Conservation (phyloP, 2,113 vertebrate species). For the Cyanistes caeruleus region DNA sequence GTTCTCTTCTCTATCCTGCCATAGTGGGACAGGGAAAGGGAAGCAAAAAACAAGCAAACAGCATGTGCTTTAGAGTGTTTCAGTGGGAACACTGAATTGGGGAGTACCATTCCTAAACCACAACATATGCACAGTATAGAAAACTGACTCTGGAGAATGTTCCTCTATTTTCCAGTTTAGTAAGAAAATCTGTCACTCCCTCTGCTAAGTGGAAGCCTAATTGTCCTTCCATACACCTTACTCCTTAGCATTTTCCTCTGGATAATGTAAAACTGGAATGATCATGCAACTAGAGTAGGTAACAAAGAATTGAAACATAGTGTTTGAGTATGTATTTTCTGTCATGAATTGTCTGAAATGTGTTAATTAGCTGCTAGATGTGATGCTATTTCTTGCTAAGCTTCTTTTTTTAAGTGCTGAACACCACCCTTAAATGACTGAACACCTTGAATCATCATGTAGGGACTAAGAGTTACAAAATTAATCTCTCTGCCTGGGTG, state of each 20-base stretch:
- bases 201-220: neutral
- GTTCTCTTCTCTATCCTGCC: neutral
- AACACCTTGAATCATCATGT: neutral
- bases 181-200: neutral
- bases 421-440: neutral
- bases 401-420: neutral
- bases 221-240: neutral
- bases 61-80: rapidly evolving
- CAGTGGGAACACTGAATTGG: neutral
- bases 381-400: neutral
- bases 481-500: neutral
- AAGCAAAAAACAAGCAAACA: neutral
- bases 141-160: neutral
- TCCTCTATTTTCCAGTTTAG: neutral
- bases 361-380: neutral
- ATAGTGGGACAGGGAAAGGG: neutral
- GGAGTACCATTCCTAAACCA: neutral
- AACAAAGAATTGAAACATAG: neutral
- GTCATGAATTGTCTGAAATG: neutral
- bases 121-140: neutral
- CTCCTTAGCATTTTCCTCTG: neutral
- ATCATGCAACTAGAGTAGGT: neutral
- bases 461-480: neutral
- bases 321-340: neutral
- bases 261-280: neutral